These are phyloP conservation scores for Copsychus sechellarum DNA, from an alignment of 2,113 vertebrate species.

Conservation along the genomic window DNA sequence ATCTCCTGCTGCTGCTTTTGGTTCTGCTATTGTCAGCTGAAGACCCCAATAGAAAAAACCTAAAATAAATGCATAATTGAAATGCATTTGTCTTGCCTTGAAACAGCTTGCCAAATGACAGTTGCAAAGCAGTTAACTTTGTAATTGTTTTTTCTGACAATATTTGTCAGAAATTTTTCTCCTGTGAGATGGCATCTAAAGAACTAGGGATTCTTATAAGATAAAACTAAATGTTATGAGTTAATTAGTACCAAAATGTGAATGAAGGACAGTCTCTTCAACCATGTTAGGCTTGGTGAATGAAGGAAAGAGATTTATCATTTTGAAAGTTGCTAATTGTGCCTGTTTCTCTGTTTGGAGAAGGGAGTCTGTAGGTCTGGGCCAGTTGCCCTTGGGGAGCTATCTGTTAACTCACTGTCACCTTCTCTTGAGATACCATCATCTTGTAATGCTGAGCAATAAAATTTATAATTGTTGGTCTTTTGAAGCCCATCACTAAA, in stretches of 20 bases:
- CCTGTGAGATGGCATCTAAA: not conserved
- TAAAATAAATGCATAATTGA: not conserved
- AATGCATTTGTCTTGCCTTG: not conserved
- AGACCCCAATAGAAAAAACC: not conserved
- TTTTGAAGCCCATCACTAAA: constrained; percentile 67
- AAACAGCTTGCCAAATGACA: not conserved
- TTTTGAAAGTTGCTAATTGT: constrained; percentile 70
- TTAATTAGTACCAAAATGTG: constrained; percentile 58
- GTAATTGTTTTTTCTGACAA: not conserved
- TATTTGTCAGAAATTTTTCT: not conserved
- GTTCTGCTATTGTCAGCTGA: not conserved
- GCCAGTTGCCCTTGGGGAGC: constrained; percentile 62
- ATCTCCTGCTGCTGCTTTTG: not conserved
- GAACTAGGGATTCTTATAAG: not conserved
- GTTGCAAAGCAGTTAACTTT: not conserved
- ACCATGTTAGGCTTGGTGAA: not conserved
- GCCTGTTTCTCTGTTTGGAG: constrained; percentile 70
- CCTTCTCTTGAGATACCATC: constrained; percentile 73
- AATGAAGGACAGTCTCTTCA: constrained; percentile 30
- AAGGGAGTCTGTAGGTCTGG: constrained; percentile 74
- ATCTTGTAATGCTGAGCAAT: constrained; percentile 72
- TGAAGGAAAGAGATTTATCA: constrained; percentile 65
- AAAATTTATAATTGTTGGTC: constrained; percentile 72
- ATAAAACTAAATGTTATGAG: constrained; percentile 34
- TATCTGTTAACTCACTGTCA: constrained; percentile 74